A percentile compares a stretch with the other conserved stretches of the same genome.
phyloP scores from a whole-genome alignment of 2,113 vertebrate genomes.

The Sardina pilchardus region DNA sequence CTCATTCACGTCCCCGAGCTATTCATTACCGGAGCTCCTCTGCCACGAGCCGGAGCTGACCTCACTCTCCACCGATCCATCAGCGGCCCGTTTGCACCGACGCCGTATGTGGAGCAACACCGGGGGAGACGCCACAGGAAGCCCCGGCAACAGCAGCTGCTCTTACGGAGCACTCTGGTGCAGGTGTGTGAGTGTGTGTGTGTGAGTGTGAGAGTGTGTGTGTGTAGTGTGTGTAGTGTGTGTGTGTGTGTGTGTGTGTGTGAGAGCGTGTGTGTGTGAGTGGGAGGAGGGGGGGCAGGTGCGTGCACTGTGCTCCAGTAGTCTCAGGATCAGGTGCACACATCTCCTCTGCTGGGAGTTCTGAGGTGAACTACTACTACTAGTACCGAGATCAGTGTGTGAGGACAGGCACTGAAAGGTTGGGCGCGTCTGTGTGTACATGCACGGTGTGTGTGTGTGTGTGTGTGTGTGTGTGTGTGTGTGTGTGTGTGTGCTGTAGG shows the following conservation, averaged over 20 bases:
- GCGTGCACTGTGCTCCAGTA: neutral
- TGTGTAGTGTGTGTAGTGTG: neutral
- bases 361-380: constrained; percentile 6
- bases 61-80: constrained; percentile 38
- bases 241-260: too few species aligned
- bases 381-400: constrained; percentile 4
- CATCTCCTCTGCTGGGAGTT: neutral
- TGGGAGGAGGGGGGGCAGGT: neutral
- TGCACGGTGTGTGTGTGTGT: neutral
- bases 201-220: neutral
- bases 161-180: too few species aligned
- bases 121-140: too few species aligned
- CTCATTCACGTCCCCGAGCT: constrained; percentile 46
- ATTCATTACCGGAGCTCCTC: constrained; percentile 61
- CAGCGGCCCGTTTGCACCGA: constrained; percentile 27
- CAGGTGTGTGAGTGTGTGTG: neutral
- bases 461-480: neutral
- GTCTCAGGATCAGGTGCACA: neutral
- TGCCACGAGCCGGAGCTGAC: constrained; percentile 45
- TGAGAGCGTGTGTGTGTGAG: too few species aligned
- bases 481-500: neutral
- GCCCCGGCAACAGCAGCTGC: too few species aligned
- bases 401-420: neutral
- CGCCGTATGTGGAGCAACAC: too few species aligned
- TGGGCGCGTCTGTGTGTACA: neutral